Evolutionary conservation across 2,113 vertebrate genomes (phyloP).

Genomic region (Tachycineta bicolor): DNA sequence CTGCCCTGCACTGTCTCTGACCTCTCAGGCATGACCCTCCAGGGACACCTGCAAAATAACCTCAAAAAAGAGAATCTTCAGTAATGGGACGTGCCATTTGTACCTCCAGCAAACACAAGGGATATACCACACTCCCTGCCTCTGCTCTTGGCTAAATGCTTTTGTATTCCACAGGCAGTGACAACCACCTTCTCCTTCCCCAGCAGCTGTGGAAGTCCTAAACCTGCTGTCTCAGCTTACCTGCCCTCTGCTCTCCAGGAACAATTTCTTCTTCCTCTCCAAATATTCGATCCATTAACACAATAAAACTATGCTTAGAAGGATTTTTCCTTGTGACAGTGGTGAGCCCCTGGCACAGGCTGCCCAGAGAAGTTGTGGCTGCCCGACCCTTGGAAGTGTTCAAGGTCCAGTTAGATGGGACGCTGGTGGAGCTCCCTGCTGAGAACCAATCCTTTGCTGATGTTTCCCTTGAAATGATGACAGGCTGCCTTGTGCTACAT

Average conservation of each 20-base stretch:
- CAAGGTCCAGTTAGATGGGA: neutral
- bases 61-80: neutral
- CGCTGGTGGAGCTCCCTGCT: rapidly evolving
- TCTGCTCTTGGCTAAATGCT: neutral
- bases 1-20: neutral
- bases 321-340: neutral
- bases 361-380: neutral
- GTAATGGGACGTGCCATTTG: neutral
- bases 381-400: neutral
- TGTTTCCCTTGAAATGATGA: neutral
- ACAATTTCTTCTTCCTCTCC: neutral
- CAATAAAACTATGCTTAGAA: neutral
- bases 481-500: neutral
- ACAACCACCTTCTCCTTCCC: neutral
- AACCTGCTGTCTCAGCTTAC: neutral
- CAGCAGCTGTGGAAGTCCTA: neutral
- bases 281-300: neutral
- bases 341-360: neutral
- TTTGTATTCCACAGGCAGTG: neutral
- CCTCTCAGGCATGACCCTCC: neutral
- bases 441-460: neutral
- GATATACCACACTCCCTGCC: neutral
- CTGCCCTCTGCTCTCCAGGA: neutral
- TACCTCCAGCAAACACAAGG: neutral
- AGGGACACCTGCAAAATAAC: neutral